Evolutionary conservation across 2,113 vertebrate genomes (phyloP).

Genomic region (Calyptommatus sinebrachiatus): DNA sequence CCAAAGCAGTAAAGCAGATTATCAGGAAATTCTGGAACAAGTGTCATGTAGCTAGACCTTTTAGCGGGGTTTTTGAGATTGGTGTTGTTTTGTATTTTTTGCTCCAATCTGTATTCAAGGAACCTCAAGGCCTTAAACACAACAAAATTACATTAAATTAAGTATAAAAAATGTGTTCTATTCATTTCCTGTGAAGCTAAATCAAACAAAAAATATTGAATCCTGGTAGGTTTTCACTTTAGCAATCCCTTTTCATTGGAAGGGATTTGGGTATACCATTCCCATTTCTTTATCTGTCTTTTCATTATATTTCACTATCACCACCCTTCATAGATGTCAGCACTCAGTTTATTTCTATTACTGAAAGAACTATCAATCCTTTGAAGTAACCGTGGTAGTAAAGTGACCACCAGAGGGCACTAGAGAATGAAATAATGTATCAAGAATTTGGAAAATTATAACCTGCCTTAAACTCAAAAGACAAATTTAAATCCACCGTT

Average conservation of each 20-base stretch:
- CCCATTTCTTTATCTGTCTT: neutral
- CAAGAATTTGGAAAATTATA: fast-evolving
- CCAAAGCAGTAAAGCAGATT: too few relatives aligned
- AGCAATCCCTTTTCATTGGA: neutral
- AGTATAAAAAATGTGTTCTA: too few relatives aligned
- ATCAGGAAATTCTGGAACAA: too few relatives aligned
- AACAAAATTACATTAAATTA: too few relatives aligned
- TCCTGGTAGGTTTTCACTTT: neutral
- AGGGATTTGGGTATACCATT: fast-evolving
- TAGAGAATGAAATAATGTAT: neutral
- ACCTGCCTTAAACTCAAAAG: conserved; percentile 21
- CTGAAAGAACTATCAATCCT: neutral
- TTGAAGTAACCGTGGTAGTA: neutral
- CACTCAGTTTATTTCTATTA: neutral
- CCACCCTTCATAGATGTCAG: neutral
- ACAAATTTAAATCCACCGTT: neutral
- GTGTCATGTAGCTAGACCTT: too few relatives aligned
- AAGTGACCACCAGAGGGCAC: neutral
- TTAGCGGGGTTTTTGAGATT: too few relatives aligned
- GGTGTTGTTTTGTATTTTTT: too few relatives aligned
- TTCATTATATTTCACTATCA: neutral
- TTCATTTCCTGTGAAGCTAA: neutral
- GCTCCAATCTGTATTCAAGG: too few relatives aligned
- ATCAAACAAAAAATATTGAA: neutral
- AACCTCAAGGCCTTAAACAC: too few relatives aligned